These are phyloP conservation scores for Eupithecia abbreviata DNA, from an alignment of 2,888 invertebrate species.

Conservation along the genomic window DNA sequence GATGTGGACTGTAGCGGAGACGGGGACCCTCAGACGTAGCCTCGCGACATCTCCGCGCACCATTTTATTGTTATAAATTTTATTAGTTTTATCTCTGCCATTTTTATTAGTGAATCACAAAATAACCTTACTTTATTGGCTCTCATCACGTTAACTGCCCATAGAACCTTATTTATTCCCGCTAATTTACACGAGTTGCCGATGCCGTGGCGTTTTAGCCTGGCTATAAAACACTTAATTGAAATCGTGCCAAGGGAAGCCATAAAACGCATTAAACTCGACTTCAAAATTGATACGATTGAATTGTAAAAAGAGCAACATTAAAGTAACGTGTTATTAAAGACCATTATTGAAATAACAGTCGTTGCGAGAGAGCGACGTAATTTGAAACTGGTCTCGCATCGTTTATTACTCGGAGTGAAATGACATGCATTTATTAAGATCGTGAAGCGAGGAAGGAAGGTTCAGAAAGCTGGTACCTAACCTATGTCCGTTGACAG, in stretches of 20 bases:
- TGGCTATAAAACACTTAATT: slow-evolving; percentile 54
- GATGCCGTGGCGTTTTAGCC: slow-evolving; percentile 46
- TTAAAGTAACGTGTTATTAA: slow-evolving; percentile 60
- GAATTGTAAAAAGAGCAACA: slow-evolving; percentile 54
- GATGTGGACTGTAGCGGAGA: slow-evolving; percentile 55
- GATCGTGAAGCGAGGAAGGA: slow-evolving; percentile 58
- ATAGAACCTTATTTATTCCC: slow-evolving; percentile 48
- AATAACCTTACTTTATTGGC: slow-evolving; percentile 55
- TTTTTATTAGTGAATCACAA: slow-evolving; percentile 61
- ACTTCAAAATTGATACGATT: slow-evolving; percentile 52
- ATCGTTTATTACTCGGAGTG: slow-evolving; percentile 51
- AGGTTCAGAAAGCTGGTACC: slow-evolving; percentile 33
- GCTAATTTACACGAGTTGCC: slow-evolving; percentile 49
- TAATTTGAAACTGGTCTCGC: slow-evolving; percentile 52
- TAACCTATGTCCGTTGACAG: slow-evolving; percentile 53
- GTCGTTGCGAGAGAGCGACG: slow-evolving; percentile 44
- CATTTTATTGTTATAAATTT: slow-evolving; percentile 72
- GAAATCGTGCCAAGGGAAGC: slow-evolving; percentile 59
- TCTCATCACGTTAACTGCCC: slow-evolving; percentile 53
- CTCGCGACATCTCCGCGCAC: slow-evolving; percentile 59
- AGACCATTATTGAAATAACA: slow-evolving; percentile 56
- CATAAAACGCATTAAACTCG: slow-evolving; percentile 51
- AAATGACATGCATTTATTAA: slow-evolving; percentile 64
- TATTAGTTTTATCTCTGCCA: slow-evolving; percentile 59
- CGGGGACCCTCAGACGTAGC: slow-evolving; percentile 55